Percentiles rank a stretch among this genome's conserved stretches.
Conservation (phyloP, 2,113 vertebrate genomes). For the Platysternon megacephalum region DNA sequence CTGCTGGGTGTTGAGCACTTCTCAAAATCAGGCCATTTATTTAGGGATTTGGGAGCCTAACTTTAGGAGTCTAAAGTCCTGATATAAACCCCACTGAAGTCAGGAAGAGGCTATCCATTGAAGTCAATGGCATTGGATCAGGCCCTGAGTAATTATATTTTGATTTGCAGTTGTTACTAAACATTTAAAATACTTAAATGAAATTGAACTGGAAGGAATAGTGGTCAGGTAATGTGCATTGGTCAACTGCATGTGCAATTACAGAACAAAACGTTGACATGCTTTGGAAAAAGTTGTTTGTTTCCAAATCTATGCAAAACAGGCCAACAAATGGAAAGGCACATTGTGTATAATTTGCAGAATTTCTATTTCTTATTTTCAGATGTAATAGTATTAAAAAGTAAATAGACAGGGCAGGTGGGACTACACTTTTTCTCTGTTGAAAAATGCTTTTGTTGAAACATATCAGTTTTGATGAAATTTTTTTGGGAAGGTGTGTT, state of each 20-base stretch:
- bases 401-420: background rate
- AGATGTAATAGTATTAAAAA: background rate
- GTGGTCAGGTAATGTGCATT: background rate
- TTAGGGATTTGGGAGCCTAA: background rate
- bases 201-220: background rate
- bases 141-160: background rate
- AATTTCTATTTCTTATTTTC: background rate
- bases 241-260: background rate
- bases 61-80: background rate
- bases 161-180: background rate
- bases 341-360: background rate
- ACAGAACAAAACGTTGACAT: background rate
- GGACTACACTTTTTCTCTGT: background rate
- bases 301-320: background rate
- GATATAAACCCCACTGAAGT: background rate
- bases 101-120: background rate
- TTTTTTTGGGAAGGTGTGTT: background rate
- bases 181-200: background rate
- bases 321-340: slow-evolving; percentile 1
- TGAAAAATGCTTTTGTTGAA: background rate
- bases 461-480: background rate
- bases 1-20: background rate
- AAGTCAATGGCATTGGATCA: background rate
- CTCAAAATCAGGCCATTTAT: background rate
- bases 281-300: background rate